These are phyloP conservation scores for Rhinella marina DNA, from an alignment of 2,797 vertebrate genomes.

Conservation along the genomic window DNA sequence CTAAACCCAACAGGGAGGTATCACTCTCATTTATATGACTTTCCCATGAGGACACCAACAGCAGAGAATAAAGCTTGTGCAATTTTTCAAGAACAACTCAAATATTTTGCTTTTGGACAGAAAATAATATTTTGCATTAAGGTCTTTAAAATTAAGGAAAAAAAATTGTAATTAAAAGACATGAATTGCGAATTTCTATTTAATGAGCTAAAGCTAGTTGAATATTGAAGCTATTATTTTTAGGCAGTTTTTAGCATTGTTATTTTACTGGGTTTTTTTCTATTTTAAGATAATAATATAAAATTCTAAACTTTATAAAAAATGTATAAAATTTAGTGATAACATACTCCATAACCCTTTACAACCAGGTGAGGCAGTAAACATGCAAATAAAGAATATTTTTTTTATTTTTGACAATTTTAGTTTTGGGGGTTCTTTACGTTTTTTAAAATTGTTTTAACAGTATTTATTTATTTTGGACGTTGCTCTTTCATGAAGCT, in stretches of 20 bases:
- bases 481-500: background rate
- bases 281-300: background rate
- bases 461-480: background rate
- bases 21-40: conserved; percentile 87
- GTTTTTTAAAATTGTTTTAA: background rate
- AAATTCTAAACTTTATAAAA: too few species aligned
- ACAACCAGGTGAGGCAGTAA: background rate
- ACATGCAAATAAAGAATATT: background rate
- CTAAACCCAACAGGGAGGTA: conserved; percentile 84
- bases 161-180: conserved; percentile 66
- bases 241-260: background rate
- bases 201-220: background rate
- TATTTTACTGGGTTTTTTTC: background rate
- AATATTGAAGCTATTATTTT: background rate
- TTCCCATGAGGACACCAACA: conserved; percentile 87
- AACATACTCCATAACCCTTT: too few species aligned
- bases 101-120: conserved; percentile 75
- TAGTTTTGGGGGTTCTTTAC: background rate
- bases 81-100: conserved; percentile 80
- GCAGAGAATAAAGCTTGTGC: conserved; percentile 80
- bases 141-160: conserved; percentile 71
- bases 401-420: background rate
- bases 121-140: conserved; percentile 76
- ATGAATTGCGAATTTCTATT: background rate
- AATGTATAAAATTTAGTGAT: too few species aligned